phyloP scores from a whole-genome alignment of 2,888 invertebrate genomes.

The Stenodema calcarata region DNA sequence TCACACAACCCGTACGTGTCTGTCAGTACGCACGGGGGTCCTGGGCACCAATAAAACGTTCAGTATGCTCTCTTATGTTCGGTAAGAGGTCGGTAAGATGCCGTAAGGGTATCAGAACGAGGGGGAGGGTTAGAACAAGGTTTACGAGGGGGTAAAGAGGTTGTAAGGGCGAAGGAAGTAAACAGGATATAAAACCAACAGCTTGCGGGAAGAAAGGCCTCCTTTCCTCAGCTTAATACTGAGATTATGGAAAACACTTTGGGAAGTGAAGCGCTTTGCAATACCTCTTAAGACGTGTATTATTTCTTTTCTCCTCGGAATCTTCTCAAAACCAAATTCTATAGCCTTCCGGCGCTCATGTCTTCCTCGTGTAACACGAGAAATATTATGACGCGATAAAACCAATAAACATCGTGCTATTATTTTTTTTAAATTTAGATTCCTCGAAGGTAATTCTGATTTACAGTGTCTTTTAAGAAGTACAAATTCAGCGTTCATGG shows the following conservation, averaged over 20 bases:
- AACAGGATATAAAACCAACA: constrained; percentile 52
- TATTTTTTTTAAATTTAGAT: too few species aligned
- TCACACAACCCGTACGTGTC: constrained; percentile 2
- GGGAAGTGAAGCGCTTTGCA: constrained; percentile 20
- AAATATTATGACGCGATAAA: too few species aligned
- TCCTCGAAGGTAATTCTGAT: too few species aligned
- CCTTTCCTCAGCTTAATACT: constrained; percentile 37
- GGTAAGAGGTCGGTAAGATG: background rate
- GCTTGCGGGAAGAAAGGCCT: constrained; percentile 36
- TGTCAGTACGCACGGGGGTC: background rate
- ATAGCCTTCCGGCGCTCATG: too few species aligned
- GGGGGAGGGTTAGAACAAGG: constrained; percentile 5
- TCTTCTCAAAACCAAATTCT: background rate
- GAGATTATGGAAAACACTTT: constrained; percentile 51
- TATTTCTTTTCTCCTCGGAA: background rate
- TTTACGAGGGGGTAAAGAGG: constrained; percentile 52
- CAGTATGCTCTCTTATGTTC: background rate
- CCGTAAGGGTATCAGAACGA: background rate
- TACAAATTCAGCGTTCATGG: too few species aligned
- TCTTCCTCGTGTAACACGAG: too few species aligned
- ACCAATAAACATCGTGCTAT: too few species aligned
- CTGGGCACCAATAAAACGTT: background rate
- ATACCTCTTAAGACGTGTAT: background rate
- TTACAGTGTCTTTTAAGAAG: too few species aligned
- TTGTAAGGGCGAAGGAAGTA: constrained; percentile 50